A percentile compares a stretch with the other conserved stretches of the same genome.
Evolutionary conservation across 2,113 vertebrate species (phyloP).

Genomic region (Leptobrachium leishanense): DNA sequence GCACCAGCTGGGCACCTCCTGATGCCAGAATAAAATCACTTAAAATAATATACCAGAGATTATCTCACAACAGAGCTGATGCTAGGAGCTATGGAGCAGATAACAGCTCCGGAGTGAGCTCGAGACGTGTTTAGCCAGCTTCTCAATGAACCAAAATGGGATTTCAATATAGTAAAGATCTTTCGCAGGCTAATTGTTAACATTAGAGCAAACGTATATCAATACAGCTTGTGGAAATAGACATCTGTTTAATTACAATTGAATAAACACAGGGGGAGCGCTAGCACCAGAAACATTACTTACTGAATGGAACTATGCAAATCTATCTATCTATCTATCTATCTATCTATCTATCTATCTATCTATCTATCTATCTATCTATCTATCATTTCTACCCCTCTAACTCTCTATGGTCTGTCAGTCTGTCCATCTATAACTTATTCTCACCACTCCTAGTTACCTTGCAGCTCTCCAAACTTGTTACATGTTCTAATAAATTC

Average conservation of each 20-base stretch:
- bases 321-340: too few relatives aligned
- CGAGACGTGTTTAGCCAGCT: conserved; percentile 29
- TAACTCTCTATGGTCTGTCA: too few relatives aligned
- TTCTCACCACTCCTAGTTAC: too few relatives aligned
- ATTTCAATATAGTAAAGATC: conserved; percentile 45
- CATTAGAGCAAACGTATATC: conserved; percentile 44
- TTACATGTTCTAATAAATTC: too few relatives aligned
- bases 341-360: too few relatives aligned
- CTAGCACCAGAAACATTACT: too few relatives aligned
- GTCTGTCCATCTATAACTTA: too few relatives aligned
- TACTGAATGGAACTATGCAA: too few relatives aligned
- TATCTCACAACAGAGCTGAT: conserved; percentile 38
- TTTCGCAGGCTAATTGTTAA: conserved; percentile 39
- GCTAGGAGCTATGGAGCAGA: conserved; percentile 28
- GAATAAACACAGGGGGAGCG: too few relatives aligned
- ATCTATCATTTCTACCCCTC: too few relatives aligned
- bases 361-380: too few relatives aligned
- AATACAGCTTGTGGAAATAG: conserved; percentile 31
- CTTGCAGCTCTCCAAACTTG: too few relatives aligned
- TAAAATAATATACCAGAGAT: conserved; percentile 35
- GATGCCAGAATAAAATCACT: conserved; percentile 34
- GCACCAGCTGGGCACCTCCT: conserved; percentile 55
- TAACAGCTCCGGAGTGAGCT: conserved; percentile 30
- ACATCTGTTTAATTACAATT: conserved; percentile 37
- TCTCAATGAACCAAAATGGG: conserved; percentile 30